Evolutionary conservation across 1,140 invertebrate genomes (phyloP).

Genomic region (Cardiocondyla obscurior): DNA sequence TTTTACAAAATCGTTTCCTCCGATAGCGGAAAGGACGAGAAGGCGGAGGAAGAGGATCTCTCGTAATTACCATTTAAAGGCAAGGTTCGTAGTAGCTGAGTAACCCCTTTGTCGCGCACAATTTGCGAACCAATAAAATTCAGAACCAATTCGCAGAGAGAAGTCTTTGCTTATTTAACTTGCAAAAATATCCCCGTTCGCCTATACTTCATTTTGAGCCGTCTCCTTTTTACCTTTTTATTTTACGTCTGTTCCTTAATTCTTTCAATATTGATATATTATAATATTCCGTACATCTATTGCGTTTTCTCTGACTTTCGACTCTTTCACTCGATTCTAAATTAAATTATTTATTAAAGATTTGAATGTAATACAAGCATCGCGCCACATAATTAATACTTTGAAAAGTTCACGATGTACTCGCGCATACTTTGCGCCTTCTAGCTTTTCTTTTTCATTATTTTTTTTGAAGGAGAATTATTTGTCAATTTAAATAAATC

Average conservation of each 20-base stretch:
- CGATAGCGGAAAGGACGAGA: slow-evolving; percentile 14
- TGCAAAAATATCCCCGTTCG: slow-evolving; percentile 12
- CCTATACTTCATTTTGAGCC: not conserved
- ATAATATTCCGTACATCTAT: not conserved
- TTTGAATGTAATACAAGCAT: not conserved
- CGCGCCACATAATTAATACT: not conserved
- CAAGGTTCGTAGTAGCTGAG: slow-evolving; percentile 9
- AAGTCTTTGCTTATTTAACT: slow-evolving; percentile 41
- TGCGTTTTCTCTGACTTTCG: not conserved
- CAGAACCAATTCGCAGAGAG: slow-evolving; percentile 12
- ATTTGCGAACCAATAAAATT: slow-evolving; percentile 50
- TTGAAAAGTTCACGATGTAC: not conserved
- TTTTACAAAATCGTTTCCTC: slow-evolving; percentile 45
- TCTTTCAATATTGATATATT: not conserved
- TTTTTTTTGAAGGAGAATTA: slow-evolving; percentile 6
- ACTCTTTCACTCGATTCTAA: not conserved
- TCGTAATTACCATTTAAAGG: slow-evolving; percentile 52
- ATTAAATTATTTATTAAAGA: not conserved
- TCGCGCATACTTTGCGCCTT: not conserved
- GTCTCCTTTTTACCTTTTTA: not conserved
- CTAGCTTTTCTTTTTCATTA: not conserved
- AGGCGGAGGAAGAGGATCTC: slow-evolving; percentile 31
- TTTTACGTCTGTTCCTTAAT: not conserved
- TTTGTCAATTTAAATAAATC: slow-evolving; percentile 22
- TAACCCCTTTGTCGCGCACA: slow-evolving; percentile 34